Evolutionary conservation across 2,888 invertebrate species (phyloP).

Genomic region (Ennomos quercinarius): DNA sequence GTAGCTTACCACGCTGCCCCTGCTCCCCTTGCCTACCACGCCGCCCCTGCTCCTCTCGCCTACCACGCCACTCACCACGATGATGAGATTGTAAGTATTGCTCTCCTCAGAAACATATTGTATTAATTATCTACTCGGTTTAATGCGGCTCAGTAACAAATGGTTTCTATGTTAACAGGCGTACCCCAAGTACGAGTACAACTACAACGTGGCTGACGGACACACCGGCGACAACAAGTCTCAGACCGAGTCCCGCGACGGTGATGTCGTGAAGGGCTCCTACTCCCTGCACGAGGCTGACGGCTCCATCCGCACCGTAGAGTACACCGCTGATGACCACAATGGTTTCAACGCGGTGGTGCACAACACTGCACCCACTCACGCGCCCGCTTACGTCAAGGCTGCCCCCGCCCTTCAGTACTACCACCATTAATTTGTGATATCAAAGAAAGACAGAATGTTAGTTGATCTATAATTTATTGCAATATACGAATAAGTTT

Average conservation of each 20-base stretch:
- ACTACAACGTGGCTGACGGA: constrained; percentile 83
- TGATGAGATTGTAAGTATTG: constrained; percentile 51
- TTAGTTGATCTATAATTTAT: constrained; percentile 57
- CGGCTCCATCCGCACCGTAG: constrained; percentile 83
- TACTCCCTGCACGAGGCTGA: constrained; percentile 84
- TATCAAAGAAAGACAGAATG: constrained; percentile 31
- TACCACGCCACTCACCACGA: constrained; percentile 50
- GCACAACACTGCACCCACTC: constrained; percentile 64
- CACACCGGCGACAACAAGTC: constrained; percentile 86
- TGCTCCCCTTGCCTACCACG: constrained; percentile 45
- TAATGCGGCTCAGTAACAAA: constrained; percentile 4
- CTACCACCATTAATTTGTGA: constrained; percentile 59
- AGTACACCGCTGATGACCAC: constrained; percentile 83
- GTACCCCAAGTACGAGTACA: constrained; percentile 80
- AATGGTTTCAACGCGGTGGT: constrained; percentile 77
- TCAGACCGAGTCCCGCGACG: constrained; percentile 82
- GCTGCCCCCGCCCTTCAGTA: constrained; percentile 63
- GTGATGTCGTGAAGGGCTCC: constrained; percentile 82
- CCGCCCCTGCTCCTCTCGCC: constrained; percentile 44
- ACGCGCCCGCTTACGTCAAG: constrained; percentile 61
- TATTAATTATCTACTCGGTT: neutral
- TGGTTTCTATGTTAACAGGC: constrained; percentile 49
- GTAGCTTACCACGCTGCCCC: constrained; percentile 50
- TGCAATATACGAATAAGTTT: constrained; percentile 49
- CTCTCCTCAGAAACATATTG: constrained; percentile 12